A percentile compares a stretch with the other conserved stretches of the same genome.
Conservation (phyloP, 2,113 vertebrate genomes). For the Chloropsis hardwickii region DNA sequence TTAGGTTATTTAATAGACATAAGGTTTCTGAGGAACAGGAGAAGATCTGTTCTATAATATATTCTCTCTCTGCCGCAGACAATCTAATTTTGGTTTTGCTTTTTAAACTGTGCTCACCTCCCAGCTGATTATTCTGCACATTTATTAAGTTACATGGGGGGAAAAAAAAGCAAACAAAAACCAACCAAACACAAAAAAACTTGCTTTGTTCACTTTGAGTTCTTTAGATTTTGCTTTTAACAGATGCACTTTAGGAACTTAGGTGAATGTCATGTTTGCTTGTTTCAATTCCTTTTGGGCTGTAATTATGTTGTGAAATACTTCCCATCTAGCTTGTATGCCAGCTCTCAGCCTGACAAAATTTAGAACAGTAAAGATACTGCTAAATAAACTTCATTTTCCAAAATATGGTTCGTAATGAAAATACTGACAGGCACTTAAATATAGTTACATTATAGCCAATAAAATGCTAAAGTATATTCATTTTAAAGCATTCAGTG, state of each 20-base stretch:
- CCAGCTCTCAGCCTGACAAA: neutral
- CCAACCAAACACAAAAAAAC: neutral
- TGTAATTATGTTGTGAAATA: neutral
- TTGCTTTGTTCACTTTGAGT: neutral
- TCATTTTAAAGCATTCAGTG: neutral
- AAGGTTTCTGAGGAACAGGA: neutral
- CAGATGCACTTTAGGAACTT: neutral
- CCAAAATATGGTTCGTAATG: slow-evolving; percentile 12
- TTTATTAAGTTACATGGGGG: neutral
- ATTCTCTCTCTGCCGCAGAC: neutral
- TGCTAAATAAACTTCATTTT: slow-evolving; percentile 15
- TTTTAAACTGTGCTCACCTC: neutral
- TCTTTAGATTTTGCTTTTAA: neutral
- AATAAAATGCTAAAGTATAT: slow-evolving; percentile 10
- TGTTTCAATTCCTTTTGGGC: neutral
- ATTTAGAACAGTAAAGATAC: neutral
- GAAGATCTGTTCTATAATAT: neutral
- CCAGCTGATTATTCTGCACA: neutral
- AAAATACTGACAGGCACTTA: slow-evolving; percentile 3
- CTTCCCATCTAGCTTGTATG: neutral
- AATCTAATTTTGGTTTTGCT: neutral
- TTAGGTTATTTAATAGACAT: neutral
- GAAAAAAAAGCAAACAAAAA: neutral
- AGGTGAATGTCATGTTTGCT: neutral
- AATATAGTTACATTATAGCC: neutral